Evolutionary conservation across 2,113 vertebrate genomes (phyloP), one percentile per base, ranked within the genome.

Genomic region (Lampris megalopsis): DNA sequence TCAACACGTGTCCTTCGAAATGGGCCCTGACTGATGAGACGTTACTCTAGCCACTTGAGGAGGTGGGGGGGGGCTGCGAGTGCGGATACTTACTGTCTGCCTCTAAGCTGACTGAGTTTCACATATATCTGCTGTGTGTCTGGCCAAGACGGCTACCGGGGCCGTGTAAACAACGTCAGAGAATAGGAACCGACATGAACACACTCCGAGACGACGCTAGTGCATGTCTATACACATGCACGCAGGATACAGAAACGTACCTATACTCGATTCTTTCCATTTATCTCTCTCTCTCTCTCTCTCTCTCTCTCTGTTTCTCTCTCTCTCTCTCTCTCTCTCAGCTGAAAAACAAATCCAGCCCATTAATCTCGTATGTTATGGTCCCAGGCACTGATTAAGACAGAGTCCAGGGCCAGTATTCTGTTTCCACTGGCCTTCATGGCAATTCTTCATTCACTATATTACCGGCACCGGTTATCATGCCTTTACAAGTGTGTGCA

Each of bases 341-440:
- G 72, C 61, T 37, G 60, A 80, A 89, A 86, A 83, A 77, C 48
- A 81, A 87, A 88, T 81, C 63, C 58, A 68, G 63, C 53, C 73
- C 63, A 84, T 90, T 79, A 80, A 77, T 85, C 73, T 82, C 72
- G 38, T 68, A 80, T 52, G 53, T 80, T 74, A 62, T 73, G 79
- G 54, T 71, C 80, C 11, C 68, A 67, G 73, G 63, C 72, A 80
- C 56, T 89, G 81, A 89, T 89, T 79, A 77, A 87, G 76, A 82
- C 6, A 47, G 7, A 43, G 61, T 43, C 73, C 75, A 82, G 81
- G 68, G 71, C 75, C 76, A 76, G 78, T 53, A 50, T 86, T 85
- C 65, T 78, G 81, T 87, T 84, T 86, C 71, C 66, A 77, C 11
- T 13, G 9, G 58, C 77, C 60, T 71, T 63, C 40, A 52, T 40